A percentile compares a stretch with the other conserved stretches of the same genome.
Evolutionary conservation across 1,140 invertebrate species (phyloP).

Genomic region (Onthophagus taurus): DNA sequence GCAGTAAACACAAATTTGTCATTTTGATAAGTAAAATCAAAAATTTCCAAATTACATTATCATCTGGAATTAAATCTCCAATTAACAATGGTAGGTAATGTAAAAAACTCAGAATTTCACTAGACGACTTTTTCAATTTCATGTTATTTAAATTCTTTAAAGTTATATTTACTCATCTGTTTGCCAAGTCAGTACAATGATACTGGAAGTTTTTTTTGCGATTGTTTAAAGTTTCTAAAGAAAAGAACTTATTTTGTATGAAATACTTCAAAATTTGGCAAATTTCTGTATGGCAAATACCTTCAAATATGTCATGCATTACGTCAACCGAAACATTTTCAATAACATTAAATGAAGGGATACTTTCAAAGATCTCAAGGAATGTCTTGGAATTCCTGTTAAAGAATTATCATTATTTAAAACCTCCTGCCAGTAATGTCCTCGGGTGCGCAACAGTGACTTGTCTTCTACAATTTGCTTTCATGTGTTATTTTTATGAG

Average conservation of each 20-base stretch:
- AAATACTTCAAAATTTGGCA: conserved; percentile 19
- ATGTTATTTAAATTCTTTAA: conserved; percentile 21
- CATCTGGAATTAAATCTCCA: conserved; percentile 22
- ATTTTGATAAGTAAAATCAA: conserved; percentile 17
- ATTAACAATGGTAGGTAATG: conserved; percentile 24
- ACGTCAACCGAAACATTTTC: conserved; percentile 26
- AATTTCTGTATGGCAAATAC: conserved; percentile 28
- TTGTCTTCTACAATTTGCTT: neutral
- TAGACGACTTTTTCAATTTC: conserved; percentile 21
- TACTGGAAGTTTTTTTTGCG: conserved; percentile 21
- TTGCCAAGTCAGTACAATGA: conserved; percentile 17
- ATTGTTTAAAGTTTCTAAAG: conserved; percentile 17
- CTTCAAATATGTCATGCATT: conserved; percentile 36
- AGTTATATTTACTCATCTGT: conserved; percentile 16
- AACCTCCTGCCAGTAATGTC: conserved; percentile 2
- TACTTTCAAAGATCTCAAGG: conserved; percentile 22
- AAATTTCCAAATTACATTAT: conserved; percentile 26
- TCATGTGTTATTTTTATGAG: conserved; percentile 4
- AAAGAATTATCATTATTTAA: neutral
- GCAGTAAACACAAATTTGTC: conserved; percentile 10
- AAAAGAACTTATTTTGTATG: conserved; percentile 21
- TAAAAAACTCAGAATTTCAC: conserved; percentile 26
- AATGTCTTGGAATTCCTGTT: conserved; percentile 25
- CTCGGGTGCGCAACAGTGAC: neutral
- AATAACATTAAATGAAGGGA: conserved; percentile 24